A percentile compares a stretch with the other conserved stretches of the same genome.
Conservation (phyloP, 35 echinoderm and acorn worm genomes). For the Patiria miniata region DNA sequence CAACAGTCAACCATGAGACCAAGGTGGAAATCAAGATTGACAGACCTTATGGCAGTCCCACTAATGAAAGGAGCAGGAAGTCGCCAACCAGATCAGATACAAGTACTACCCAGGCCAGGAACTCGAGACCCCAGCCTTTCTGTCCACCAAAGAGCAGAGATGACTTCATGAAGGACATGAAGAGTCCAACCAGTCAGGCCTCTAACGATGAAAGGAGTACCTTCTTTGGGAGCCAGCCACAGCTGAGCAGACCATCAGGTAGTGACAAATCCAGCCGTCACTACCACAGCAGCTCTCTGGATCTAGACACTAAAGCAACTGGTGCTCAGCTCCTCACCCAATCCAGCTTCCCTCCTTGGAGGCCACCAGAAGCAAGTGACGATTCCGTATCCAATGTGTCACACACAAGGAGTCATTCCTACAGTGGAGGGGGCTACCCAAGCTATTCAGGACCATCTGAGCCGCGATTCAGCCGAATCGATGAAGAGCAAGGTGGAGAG, state of each 20-base stretch:
- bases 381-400: background rate
- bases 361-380: background rate
- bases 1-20: background rate
- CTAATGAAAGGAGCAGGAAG: background rate
- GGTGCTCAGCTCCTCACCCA: background rate
- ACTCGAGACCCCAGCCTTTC: too few relatives aligned
- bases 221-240: background rate
- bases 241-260: background rate
- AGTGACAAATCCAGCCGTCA: background rate
- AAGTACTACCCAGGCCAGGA: too few relatives aligned
- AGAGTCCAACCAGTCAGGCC: background rate
- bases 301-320: background rate
- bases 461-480: background rate
- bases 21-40: background rate
- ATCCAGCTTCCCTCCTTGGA: background rate
- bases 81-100: background rate
- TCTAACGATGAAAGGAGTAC: background rate
- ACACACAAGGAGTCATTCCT: background rate
- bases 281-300: constrained; percentile 5
- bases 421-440: background rate
- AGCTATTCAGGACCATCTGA: background rate
- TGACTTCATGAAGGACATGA: too few relatives aligned
- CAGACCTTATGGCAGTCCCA: background rate
- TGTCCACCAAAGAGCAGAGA: too few relatives aligned
- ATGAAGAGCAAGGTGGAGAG: background rate